Evolutionary conservation across 2,888 invertebrate genomes (phyloP).

Genomic region (Tanytarsus gracilentus): DNA sequence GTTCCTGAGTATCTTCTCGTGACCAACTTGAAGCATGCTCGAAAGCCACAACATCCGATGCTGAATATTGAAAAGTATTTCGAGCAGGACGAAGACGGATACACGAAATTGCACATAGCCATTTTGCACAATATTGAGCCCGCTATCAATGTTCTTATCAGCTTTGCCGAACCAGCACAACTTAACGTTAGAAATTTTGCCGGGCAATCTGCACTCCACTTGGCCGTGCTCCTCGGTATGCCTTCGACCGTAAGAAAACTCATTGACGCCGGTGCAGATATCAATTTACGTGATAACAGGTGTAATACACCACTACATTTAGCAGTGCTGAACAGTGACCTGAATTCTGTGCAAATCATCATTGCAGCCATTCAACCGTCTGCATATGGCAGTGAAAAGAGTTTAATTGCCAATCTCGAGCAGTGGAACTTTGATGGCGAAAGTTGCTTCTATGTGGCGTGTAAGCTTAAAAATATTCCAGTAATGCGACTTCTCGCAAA

Average conservation of each 20-base stretch:
- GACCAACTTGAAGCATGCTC: no score
- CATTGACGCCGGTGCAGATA: conserved; percentile 13
- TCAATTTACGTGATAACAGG: conserved; percentile 15
- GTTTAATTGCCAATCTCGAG: conserved; percentile 6
- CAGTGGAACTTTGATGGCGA: conserved; percentile 27
- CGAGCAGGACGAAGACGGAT: conserved; percentile 16
- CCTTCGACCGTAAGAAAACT: conserved; percentile 1
- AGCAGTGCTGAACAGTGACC: not conserved
- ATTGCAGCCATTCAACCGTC: not conserved
- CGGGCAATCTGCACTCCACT: conserved; percentile 16
- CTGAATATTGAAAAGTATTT: conserved; percentile 15
- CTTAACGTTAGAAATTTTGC: conserved; percentile 1
- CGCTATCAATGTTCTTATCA: conserved; percentile 12
- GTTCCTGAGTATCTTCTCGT: not conserved
- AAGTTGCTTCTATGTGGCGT: conserved; percentile 14
- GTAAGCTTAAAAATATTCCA: not conserved
- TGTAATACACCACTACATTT: conserved; percentile 19
- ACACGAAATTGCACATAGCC: conserved; percentile 18
- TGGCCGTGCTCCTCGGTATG: not conserved
- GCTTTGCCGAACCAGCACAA: not conserved
- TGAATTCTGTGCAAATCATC: conserved; percentile 2
- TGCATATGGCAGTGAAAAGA: not conserved
- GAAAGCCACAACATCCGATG: not conserved
- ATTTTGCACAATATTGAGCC: conserved; percentile 9
- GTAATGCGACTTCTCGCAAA: conserved; percentile 12